phyloP scores from a whole-genome alignment of 2,888 invertebrate genomes.

The Eulithis prunata region DNA sequence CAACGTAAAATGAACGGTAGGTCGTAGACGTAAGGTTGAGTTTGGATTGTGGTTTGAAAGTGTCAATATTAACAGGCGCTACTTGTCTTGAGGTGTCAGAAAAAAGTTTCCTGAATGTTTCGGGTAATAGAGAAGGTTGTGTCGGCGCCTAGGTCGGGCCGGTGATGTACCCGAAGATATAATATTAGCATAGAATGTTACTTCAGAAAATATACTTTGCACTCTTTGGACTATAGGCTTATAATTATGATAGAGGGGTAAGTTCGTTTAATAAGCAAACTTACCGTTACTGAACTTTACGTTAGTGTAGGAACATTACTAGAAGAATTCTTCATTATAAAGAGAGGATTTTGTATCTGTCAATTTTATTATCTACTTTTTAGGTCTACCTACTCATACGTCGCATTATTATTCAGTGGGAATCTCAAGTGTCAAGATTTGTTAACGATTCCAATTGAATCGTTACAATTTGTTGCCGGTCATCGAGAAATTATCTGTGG shows the following conservation, averaged over 20 bases:
- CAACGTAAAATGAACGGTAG: conserved; percentile 2
- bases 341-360: too few relatives aligned
- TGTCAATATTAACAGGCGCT: conserved; percentile 62
- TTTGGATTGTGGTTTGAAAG: conserved; percentile 27
- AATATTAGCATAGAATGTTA: not conserved
- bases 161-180: conserved; percentile 14
- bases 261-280: too few relatives aligned
- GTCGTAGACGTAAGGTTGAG: not conserved
- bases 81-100: conserved; percentile 64
- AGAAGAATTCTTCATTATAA: too few relatives aligned
- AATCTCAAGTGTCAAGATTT: conserved; percentile 9
- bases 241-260: too few relatives aligned
- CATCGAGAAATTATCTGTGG: conserved; percentile 1
- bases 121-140: conserved; percentile 62
- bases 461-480: conserved; percentile 16
- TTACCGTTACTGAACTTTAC: too few relatives aligned
- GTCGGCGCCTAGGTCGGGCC: conserved; percentile 41
- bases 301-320: too few relatives aligned
- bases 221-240: too few relatives aligned
- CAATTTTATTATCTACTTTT: too few relatives aligned
- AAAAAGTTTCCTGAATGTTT: conserved; percentile 61
- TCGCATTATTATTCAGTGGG: not conserved
- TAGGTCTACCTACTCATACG: too few relatives aligned
- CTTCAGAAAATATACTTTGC: too few relatives aligned
- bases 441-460: conserved; percentile 20